Evolutionary conservation across 2,113 vertebrate species (phyloP), one percentile per base, ranked within the genome.

Genomic region (Pseudorasbora parva): DNA sequence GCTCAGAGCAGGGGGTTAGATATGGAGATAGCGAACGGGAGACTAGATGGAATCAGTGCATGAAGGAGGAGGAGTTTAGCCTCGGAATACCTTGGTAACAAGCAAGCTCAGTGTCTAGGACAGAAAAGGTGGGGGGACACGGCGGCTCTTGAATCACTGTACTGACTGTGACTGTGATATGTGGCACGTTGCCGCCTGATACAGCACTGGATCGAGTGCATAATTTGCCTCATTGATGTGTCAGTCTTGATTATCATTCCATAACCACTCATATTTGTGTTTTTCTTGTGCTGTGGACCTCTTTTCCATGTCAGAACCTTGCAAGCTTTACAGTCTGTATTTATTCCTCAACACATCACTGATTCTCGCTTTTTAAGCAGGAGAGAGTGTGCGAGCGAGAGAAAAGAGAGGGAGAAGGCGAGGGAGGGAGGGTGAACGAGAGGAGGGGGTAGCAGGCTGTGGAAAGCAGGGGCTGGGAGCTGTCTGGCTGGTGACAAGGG

Each of bases 31-130:
- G 71, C 76, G 74, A 88, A 74, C 54, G 82, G 78, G n/a, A 72
- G 37, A 71, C 77, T 54, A 84, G 86, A 72, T 83, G 69, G 74
- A 86, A 84, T 78, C 77, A 75, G 89, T 87, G 88, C 84, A 83
- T 62, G 86, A 83, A 89, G 83, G 82, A 87, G 89, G 90, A 88
- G 90, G 78, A 79, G 88, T 89, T 89, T 84, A 89, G 85, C 88
- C 87, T 86, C 83, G 84, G 87, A 90, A 93, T 92, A 93, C 94
- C 93, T 92, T 94, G 93, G 94, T 93, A 94, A 94, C 94, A 94
- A 92, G 92, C 91, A 91, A 89, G 92, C 92, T 92, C 90, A 90
- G 82, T 89, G 87, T 91, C 92, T 89, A 59, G 62, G n/a, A 45
- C n/a, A 19, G 78, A 27, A 73, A 59, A 73, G 76, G 72, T 49